These are phyloP conservation scores for Aphelenchoides besseyi DNA, from an alignment of 1,140 invertebrate genomes.

Conservation along the genomic window DNA sequence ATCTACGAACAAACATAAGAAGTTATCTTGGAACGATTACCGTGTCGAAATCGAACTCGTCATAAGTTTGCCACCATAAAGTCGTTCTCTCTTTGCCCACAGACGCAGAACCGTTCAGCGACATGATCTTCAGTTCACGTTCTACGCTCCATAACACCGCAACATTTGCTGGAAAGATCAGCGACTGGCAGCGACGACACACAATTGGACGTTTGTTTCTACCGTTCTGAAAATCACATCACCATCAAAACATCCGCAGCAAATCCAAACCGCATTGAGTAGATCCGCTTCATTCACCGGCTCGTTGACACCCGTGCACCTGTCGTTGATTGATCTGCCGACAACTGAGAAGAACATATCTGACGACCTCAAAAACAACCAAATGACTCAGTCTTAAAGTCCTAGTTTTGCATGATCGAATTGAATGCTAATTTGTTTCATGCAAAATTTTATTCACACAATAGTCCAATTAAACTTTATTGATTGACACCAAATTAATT, in stretches of 20 bases:
- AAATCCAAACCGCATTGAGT: not conserved
- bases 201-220: constrained; percentile 22
- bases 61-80: constrained; percentile 44
- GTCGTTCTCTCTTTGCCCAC: not conserved
- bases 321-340: too few species aligned
- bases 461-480: too few species aligned
- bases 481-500: too few species aligned
- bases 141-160: not conserved
- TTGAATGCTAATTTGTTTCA: too few species aligned
- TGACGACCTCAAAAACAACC: too few species aligned
- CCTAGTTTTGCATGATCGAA: too few species aligned
- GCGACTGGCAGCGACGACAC: constrained; percentile 23
- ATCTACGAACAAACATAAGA: not conserved
- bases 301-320: not conserved
- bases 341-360: too few species aligned
- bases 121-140: constrained; percentile 19
- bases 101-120: constrained; percentile 21
- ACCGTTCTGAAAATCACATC: constrained; percentile 24
- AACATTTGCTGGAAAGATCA: constrained; percentile 22
- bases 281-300: not conserved
- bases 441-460: too few species aligned
- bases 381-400: too few species aligned
- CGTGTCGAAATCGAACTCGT: constrained; percentile 47
- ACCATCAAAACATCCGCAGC: too few species aligned
- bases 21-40: not conserved